phyloP scores from a whole-genome alignment of 2,888 invertebrate genomes.

The Brassicogethes aeneus region DNA sequence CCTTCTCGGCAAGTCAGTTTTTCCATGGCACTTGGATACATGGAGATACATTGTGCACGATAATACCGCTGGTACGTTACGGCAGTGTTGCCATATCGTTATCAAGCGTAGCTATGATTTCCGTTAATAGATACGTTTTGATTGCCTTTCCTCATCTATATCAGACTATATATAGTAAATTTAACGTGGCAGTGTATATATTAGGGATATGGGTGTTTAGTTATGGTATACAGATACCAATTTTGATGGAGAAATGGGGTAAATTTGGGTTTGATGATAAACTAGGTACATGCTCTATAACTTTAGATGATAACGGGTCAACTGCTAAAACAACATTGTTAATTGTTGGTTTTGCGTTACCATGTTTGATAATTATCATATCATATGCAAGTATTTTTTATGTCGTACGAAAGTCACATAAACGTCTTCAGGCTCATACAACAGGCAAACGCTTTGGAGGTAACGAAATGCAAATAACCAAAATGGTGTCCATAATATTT shows the following conservation, averaged over 20 bases:
- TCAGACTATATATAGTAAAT: conserved; percentile 68
- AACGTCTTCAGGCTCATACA: conserved; percentile 65
- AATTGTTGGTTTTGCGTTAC: conserved; percentile 76
- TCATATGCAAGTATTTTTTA: conserved; percentile 83
- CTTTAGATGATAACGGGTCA: conserved; percentile 55
- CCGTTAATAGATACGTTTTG: conserved; percentile 80
- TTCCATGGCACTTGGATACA: conserved; percentile 75
- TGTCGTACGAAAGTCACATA: conserved; percentile 81
- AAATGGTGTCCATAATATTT: conserved; percentile 91
- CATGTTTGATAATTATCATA: conserved; percentile 75
- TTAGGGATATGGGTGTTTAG: conserved; percentile 84
- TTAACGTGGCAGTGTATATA: conserved; percentile 79
- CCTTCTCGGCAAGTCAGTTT: conserved; percentile 81
- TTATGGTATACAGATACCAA: conserved; percentile 81
- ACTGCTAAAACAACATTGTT: conserved; percentile 75
- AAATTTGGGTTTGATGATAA: conserved; percentile 75
- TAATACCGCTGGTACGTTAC: conserved; percentile 80
- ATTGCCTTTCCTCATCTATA: conserved; percentile 82
- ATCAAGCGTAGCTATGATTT: conserved; percentile 82
- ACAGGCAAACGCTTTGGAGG: conserved; percentile 57
- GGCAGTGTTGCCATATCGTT: conserved; percentile 86
- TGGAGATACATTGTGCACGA: conserved; percentile 63
- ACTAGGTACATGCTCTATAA: conserved; percentile 78
- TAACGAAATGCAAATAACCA: conserved; percentile 86
- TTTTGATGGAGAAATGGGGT: conserved; percentile 79